Evolutionary conservation across 2,797 vertebrate genomes (phyloP).

Genomic region (Kryptopterus vitreolus): DNA sequence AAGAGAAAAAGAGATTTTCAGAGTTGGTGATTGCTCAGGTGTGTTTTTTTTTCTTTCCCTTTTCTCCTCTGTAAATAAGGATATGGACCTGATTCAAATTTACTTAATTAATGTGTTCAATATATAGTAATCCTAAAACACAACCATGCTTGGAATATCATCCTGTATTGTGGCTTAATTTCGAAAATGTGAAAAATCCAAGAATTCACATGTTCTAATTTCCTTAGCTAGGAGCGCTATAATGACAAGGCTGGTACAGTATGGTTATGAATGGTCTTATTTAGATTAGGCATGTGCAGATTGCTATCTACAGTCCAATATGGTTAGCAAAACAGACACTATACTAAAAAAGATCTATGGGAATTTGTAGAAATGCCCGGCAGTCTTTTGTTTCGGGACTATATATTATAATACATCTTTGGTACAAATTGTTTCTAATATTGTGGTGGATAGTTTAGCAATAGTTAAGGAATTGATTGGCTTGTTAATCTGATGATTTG

Average conservation of each 20-base stretch:
- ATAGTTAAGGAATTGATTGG: neutral
- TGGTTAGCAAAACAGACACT: no score
- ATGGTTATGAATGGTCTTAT: neutral
- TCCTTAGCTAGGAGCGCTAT: neutral
- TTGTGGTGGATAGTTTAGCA: neutral
- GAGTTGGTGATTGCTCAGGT: neutral
- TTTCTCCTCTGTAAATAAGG: no score
- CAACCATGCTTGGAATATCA: neutral
- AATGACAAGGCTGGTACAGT: neutral
- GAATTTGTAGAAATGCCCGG: no score
- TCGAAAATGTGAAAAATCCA: neutral
- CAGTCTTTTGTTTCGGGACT: no score
- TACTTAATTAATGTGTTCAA: neutral
- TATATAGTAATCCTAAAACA: neutral
- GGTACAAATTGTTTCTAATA: neutral
- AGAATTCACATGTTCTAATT: neutral
- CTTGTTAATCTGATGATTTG: neutral
- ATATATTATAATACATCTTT: no score
- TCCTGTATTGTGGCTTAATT: neutral
- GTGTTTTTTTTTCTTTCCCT: constrained; percentile 13
- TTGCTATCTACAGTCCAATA: neutral
- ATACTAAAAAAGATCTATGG: no score
- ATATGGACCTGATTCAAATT: neutral
- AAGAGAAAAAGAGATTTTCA: neutral
- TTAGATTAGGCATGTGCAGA: neutral